Evolutionary conservation across 2,888 invertebrate genomes (phyloP).

Genomic region (Epistrophe grossulariae): DNA sequence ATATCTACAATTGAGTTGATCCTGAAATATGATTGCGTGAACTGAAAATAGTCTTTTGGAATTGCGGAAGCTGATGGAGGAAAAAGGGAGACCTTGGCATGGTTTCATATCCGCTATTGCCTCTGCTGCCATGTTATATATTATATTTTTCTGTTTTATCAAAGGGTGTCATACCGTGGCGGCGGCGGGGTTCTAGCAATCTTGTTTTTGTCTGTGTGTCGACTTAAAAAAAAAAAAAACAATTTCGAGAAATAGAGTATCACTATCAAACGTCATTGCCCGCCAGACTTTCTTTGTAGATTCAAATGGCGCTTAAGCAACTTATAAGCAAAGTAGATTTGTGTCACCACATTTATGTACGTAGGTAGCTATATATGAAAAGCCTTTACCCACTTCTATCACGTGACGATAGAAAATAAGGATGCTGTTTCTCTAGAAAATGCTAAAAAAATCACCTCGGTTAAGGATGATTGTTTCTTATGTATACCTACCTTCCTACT

Average conservation of each 20-base stretch:
- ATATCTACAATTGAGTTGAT: slow-evolving; percentile 58
- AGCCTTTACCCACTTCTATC: slow-evolving; percentile 19
- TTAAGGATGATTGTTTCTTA: slow-evolving; percentile 33
- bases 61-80: slow-evolving; percentile 21
- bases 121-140: neutral
- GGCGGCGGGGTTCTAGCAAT: neutral
- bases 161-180: neutral
- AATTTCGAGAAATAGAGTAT: slow-evolving; percentile 45
- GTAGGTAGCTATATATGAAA: neutral
- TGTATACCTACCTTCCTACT: no score
- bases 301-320: slow-evolving; percentile 28
- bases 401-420: slow-evolving; percentile 36
- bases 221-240: slow-evolving; percentile 16
- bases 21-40: slow-evolving; percentile 73
- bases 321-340: slow-evolving; percentile 39
- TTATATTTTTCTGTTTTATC: neutral
- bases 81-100: slow-evolving; percentile 58
- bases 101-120: slow-evolving; percentile 40
- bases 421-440: slow-evolving; percentile 20
- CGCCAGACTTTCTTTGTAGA: slow-evolving; percentile 6
- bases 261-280: slow-evolving; percentile 42
- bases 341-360: slow-evolving; percentile 4
- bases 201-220: slow-evolving; percentile 18
- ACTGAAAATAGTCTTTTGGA: slow-evolving; percentile 50
- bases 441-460: slow-evolving; percentile 14